A percentile compares a stretch with the other conserved stretches of the same genome.
Evolutionary conservation across 2,888 invertebrate species (phyloP).

Genomic region (Eilema depressum): DNA sequence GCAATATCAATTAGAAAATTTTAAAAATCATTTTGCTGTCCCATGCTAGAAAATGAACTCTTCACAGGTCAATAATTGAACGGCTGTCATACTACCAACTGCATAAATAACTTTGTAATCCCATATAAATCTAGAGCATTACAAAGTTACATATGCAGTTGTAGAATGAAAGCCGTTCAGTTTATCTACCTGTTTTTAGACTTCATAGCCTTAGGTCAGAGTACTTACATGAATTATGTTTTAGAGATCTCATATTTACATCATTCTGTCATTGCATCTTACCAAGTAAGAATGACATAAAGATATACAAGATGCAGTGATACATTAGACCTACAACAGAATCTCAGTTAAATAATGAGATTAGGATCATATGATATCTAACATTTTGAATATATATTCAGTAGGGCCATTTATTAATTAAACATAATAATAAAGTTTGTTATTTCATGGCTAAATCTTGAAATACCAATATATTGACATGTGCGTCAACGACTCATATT

Average conservation of each 20-base stretch:
- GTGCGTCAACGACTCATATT: neutral
- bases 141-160: no score
- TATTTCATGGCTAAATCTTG: neutral
- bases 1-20: neutral
- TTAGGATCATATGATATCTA: no score
- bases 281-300: neutral
- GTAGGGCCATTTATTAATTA: neutral
- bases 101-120: no score
- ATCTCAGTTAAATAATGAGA: constrained; percentile 1
- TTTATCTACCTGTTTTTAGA: no score
- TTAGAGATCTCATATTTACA: neutral
- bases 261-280: neutral
- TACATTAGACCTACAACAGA: neutral
- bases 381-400: neutral
- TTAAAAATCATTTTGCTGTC: neutral
- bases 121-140: no score
- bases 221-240: neutral
- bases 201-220: no score
- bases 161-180: no score
- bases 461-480: neutral
- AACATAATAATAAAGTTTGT: neutral
- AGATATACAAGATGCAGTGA: neutral
- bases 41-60: neutral
- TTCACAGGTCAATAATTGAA: no score
- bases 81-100: no score